Evolutionary conservation across 2,113 vertebrate genomes (phyloP), one percentile per base, ranked within the genome.

Genomic region (Miniopterus natalensis): DNA sequence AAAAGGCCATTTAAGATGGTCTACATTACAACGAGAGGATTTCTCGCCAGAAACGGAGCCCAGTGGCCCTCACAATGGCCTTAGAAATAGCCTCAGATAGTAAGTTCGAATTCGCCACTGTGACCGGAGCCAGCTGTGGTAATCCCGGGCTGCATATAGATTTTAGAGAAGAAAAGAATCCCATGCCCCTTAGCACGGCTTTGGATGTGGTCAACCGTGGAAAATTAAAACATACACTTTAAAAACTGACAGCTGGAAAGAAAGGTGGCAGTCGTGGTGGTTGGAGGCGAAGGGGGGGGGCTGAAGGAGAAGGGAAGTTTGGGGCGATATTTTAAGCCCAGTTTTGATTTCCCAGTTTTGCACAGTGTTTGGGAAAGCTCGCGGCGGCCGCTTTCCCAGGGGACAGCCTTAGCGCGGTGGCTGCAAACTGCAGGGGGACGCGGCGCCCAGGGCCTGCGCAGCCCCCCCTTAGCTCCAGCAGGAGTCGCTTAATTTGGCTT

Each of bases 1-100:
- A 98, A 98, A 98, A 98, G 98, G 98, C 96, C 98, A 98, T 98
- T 98, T 99, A 98, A 98, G 97, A 97, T 95, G 97, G 96, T 96
- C 96, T 98, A 97, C 96, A 98, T 88, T 98, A 98, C 97, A 98
- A 81, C 94, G 45, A 96, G 97, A 97, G 96, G 97, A 97, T 98
- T 97, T 98, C 94, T 88, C 93, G 74, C 92, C 89, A 97, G 98
- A 96, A 98, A 97, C 0, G 0, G 65, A 77, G 89, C 92, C 97
- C 96, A 91, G 96, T 89, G 18, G 97, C 87, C 86, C 0, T 2
- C 95, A 98, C 97, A 98, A 98, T 97, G 97, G 97, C 96, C 94
- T 98, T 97, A 93, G 78, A 97, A 97, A 93, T 93, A 97, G 97
- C 97, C 96, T 97, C 97, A 96, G 97, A 95, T 96, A 97, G 94